These are phyloP conservation scores for Euleptes europaea DNA, from an alignment of 2,113 vertebrate genomes.

Conservation along the genomic window DNA sequence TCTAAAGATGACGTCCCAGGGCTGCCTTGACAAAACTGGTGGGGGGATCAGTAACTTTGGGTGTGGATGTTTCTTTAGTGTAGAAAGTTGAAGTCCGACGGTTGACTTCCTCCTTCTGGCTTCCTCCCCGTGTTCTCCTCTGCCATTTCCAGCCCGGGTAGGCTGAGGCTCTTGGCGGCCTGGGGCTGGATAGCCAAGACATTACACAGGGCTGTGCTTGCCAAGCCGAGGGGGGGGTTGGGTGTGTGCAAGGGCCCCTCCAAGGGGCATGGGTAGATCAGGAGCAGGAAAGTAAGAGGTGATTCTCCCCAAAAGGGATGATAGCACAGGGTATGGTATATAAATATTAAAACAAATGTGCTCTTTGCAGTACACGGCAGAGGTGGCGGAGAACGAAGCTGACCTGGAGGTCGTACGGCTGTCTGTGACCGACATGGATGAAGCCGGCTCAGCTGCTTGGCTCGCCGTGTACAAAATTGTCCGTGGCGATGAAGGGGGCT, in stretches of 20 bases:
- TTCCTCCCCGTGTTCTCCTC: no score
- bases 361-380: slow-evolving; percentile 69
- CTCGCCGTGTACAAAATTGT: slow-evolving; percentile 80
- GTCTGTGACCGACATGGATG: slow-evolving; percentile 78
- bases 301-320: no score
- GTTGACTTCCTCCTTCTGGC: not conserved
- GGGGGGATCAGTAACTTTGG: not conserved
- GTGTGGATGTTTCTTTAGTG: not conserved
- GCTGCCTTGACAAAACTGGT: not conserved
- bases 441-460: slow-evolving; percentile 78
- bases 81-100: no score
- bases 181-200: no score
- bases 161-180: not conserved
- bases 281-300: no score
- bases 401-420: slow-evolving; percentile 70
- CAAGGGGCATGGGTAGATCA: no score
- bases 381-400: slow-evolving; percentile 76
- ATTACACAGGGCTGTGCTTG: not conserved
- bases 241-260: not conserved
- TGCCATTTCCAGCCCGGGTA: not conserved
- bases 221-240: no score
- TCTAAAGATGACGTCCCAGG: no score
- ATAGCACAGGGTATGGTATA: no score
- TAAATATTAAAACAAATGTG: no score
- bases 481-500: slow-evolving; percentile 67